Conservation (phyloP, 2,888 invertebrate species). For the Microplitis manilae region DNA sequence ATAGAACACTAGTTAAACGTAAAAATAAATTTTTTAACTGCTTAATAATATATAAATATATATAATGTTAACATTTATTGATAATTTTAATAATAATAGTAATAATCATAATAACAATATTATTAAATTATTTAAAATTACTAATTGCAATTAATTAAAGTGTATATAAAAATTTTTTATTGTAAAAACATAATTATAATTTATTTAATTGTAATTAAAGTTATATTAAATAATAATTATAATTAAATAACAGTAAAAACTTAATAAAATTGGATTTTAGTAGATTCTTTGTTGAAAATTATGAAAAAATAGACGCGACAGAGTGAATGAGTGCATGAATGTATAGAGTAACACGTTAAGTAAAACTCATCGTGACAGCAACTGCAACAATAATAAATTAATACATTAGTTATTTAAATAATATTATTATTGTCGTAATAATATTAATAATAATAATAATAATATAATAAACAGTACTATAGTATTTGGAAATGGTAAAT, state of each 20-base stretch:
- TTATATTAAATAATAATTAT: neutral
- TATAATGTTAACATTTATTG: neutral
- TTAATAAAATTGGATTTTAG: neutral
- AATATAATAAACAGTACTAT: neutral
- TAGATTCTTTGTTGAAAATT: neutral
- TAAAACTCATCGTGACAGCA: neutral
- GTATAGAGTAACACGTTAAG: neutral
- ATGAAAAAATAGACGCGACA: neutral
- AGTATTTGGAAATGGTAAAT: neutral
- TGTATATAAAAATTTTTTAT: conserved; percentile 10
- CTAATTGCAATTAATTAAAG: neutral
- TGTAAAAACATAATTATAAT: neutral
- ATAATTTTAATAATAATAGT: neutral
- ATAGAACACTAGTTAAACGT: neutral
- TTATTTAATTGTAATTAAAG: neutral
- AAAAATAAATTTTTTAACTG: neutral
- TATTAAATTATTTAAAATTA: neutral
- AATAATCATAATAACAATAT: neutral
- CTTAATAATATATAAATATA: neutral
- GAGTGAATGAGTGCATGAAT: neutral
- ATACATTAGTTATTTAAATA: neutral
- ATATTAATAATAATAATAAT: neutral
- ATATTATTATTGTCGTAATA: neutral
- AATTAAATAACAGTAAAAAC: neutral
- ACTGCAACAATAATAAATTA: neutral